These are phyloP conservation scores for Thyatira batis DNA, from an alignment of 2,888 invertebrate species.

Conservation along the genomic window DNA sequence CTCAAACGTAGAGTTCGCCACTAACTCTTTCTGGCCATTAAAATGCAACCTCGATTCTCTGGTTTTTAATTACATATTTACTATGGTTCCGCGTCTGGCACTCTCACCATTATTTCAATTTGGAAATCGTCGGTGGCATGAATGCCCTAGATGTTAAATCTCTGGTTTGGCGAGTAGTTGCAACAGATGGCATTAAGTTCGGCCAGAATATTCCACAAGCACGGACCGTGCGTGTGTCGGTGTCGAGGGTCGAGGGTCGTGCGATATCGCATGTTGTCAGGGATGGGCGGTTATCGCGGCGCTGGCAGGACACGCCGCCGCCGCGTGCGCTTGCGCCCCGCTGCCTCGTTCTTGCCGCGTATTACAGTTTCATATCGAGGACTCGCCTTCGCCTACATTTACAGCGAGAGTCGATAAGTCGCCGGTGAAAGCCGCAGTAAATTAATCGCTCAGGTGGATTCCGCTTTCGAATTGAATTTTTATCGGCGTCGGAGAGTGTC, in stretches of 20 bases:
- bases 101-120: slow-evolving; percentile 10
- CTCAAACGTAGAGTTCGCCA: slow-evolving; percentile 22
- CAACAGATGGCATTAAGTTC: background rate
- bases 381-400: slow-evolving; percentile 23
- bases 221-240: slow-evolving; percentile 7
- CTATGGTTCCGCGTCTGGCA: slow-evolving; percentile 38
- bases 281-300: slow-evolving; percentile 18
- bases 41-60: slow-evolving; percentile 54
- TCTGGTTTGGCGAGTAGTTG: background rate
- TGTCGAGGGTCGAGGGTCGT: slow-evolving; percentile 29
- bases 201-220: slow-evolving; percentile 5
- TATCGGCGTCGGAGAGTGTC: slow-evolving; percentile 62
- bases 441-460: slow-evolving; percentile 73
- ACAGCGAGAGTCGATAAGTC: slow-evolving; percentile 36
- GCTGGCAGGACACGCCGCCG: slow-evolving; percentile 12
- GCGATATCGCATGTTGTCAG: slow-evolving; percentile 30
- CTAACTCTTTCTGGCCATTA: slow-evolving; percentile 36
- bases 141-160: background rate
- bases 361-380: slow-evolving; percentile 10
- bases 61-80: slow-evolving; percentile 44
- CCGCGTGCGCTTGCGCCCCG: background rate
- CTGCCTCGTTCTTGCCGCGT: slow-evolving; percentile 4
- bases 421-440: slow-evolving; percentile 68
- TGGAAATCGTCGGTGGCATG: slow-evolving; percentile 15
- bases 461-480: slow-evolving; percentile 78